Evolutionary conservation across 2,113 vertebrate species (phyloP), one percentile per base, ranked within the genome.

Genomic region (Poeciliopsis retropinna): DNA sequence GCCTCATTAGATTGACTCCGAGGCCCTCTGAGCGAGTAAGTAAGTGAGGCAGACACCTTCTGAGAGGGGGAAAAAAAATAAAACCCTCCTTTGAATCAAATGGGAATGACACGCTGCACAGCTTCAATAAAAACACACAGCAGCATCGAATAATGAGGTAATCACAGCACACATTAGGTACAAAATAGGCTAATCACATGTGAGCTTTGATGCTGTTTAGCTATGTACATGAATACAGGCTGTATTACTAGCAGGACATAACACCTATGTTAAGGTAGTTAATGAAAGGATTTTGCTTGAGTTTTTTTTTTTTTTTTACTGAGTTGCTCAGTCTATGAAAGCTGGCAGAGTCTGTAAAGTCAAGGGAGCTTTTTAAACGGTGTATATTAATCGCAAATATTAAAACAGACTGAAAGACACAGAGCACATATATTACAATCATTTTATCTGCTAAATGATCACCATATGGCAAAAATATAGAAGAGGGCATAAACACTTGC

Each of bases 1-100:
- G 78, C 71, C 88, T 84, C 79, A 75, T 73, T 87, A 81, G 82
- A 78, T 80, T 75, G 68, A 83, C 68, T 85, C 71, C 41, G n/a
- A 79, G 82, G 61, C 29, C 64, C 54, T 75, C 63, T n/a, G 68
- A 76, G 72, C 17, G 8, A 80, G 67, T 19, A 4, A 78, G 64
- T n/a, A 41, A 72, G 54, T 32, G 64, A 79, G 78, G 70, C 6
- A 2, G 73, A 39, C 61, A 71, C 54, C 47, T 68, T 74, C 67
- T 31, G 70, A 73, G 67, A 17, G 57, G 30, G 8, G 8, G 13
- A 22, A 2, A 15, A 30, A 37, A 27, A 44, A 67, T n/a, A n/a
- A 67, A n/a, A 9, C 61, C 63, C 71, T 1, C 37, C 70, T 73
- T 70, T 79, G 73, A 80, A 70, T 64, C 78, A 34, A 79, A 76